Evolutionary conservation across 2,113 vertebrate genomes (phyloP), one percentile per base, ranked within the genome.

Genomic region (Nothoprocta perdicaria): DNA sequence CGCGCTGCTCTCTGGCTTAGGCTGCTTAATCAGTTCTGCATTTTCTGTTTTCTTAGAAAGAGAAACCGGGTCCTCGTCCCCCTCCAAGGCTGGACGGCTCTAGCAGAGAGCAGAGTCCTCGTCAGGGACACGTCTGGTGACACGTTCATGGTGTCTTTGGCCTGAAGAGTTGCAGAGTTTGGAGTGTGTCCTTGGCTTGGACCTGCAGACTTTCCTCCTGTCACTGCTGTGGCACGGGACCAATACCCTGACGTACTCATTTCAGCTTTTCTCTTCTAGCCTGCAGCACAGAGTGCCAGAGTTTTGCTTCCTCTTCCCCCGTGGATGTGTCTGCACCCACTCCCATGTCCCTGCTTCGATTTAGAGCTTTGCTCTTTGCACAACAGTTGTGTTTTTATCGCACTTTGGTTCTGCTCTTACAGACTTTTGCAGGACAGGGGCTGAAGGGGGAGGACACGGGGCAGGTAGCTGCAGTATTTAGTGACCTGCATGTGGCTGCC

Each of bases 61-160:
- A n/a, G 16, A 55, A 75, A 14, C 14, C 10, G 46, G 83, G 60
- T 52, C 90, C 46, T 65, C 18, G 4, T 43, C 72, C 6, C 62
- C 63, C 43, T 60, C 21, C 3, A 33, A 48, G 69, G 18, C 67
- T 84, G 55, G 58, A 60, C 60, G 13, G 38, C 38, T 46, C 3
- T 2, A 1, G 0, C 55, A 65, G 68, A n/a, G 18, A 45, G 80
- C 80, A 69, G 38, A 1, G 6, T 35, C 18, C 24, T 53, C 71
- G 23, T 11, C 48, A 29, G 29, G 1, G 2, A 4, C 21, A 19
- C 9, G 67, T 18, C 87, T 86, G 53, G 13, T 50, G 0, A n/a
- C n/a, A n/a, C 1, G 0, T 26, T 41, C 0, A 0, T 63, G 53
- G 9, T 17, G 0, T 21, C 73, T 60, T 62, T 77, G 83, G 41